Evolutionary conservation across 2,113 vertebrate species (phyloP).

Genomic region (Prinia subflava): DNA sequence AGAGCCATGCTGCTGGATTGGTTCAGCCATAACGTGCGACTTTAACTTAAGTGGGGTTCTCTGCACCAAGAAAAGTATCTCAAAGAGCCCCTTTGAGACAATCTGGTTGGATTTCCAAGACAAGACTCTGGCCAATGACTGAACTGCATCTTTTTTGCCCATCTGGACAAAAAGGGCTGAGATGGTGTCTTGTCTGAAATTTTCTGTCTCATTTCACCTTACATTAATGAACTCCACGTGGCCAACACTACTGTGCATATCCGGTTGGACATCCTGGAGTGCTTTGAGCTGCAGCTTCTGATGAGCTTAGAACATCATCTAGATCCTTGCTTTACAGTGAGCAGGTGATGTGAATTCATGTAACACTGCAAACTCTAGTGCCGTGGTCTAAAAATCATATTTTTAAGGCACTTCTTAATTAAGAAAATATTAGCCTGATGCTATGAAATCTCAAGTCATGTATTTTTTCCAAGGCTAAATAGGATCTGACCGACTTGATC

Average conservation of each 20-base stretch:
- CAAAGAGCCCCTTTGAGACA: neutral
- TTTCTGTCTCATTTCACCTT: neutral
- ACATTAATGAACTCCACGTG: neutral
- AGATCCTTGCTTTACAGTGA: neutral
- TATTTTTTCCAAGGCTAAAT: neutral
- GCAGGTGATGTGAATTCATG: neutral
- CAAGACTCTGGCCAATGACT: neutral
- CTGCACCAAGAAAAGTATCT: neutral
- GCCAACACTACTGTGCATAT: neutral
- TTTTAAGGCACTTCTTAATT: neutral
- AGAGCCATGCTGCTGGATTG: neutral
- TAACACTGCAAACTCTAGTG: neutral
- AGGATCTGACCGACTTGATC: neutral
- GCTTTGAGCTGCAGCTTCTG: neutral
- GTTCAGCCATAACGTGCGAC: neutral
- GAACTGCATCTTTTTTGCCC: neutral
- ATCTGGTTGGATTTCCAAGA: neutral
- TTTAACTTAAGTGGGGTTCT: neutral
- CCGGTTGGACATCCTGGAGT: neutral
- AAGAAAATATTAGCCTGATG: neutral
- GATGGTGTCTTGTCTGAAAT: neutral
- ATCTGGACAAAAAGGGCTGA: neutral
- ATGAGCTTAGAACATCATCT: neutral
- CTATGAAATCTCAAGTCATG: neutral
- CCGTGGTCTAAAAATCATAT: neutral